Conservation (phyloP, 2,797 vertebrate genomes). For the Molossus alvarezi region DNA sequence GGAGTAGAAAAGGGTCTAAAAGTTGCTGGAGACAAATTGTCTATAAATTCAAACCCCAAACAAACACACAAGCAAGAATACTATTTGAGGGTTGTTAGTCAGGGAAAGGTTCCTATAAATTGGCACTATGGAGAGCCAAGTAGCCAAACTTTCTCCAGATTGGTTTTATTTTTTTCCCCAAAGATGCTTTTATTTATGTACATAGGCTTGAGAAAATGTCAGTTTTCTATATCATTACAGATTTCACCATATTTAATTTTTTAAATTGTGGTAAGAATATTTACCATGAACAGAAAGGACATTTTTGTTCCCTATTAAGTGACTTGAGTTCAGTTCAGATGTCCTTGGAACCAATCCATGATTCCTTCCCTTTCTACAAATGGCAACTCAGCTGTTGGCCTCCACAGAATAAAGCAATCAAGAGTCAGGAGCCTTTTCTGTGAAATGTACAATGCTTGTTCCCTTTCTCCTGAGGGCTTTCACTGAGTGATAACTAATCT, state of each 20-base stretch:
- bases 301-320: not conserved
- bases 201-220: not conserved
- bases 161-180: not conserved
- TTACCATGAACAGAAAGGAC: not conserved
- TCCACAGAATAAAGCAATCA: not conserved
- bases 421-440: not conserved
- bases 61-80: not conserved
- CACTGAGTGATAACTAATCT: not conserved
- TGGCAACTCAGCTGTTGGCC: not conserved
- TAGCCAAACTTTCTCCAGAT: not conserved
- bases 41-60: constrained; percentile 33
- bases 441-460: not conserved
- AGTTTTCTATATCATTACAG: not conserved
- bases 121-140: not conserved
- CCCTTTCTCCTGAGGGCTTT: not conserved
- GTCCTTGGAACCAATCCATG: not conserved
- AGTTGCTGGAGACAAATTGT: constrained; percentile 16
- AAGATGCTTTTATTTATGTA: not conserved
- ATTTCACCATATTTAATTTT: not conserved
- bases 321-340: constrained; percentile 14
- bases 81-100: not conserved
- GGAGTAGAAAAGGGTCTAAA: not conserved
- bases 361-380: not conserved
- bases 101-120: not conserved
- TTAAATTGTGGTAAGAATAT: not conserved